phyloP scores from a whole-genome alignment of 2,888 invertebrate genomes.

The Atherix ibis region DNA sequence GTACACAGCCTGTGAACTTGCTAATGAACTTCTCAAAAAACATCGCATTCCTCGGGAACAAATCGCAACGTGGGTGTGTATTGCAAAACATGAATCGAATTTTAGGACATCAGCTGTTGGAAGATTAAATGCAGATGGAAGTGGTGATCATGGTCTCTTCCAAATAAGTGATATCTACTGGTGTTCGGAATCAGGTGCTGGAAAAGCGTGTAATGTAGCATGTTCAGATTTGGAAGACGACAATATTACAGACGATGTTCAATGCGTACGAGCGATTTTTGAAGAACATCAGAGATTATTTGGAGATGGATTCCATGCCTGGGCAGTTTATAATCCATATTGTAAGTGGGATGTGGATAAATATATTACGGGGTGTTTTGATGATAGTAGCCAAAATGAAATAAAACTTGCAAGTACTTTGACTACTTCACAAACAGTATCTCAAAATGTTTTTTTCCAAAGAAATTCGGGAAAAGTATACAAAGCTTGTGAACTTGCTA shows the following conservation, averaged over 20 bases:
- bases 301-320: constrained; percentile 58
- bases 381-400: constrained; percentile 13
- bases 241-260: constrained; percentile 52
- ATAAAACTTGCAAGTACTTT: background rate
- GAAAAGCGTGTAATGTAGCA: constrained; percentile 43
- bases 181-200: constrained; percentile 40
- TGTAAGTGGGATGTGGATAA: constrained; percentile 38
- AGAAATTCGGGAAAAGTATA: constrained; percentile 33
- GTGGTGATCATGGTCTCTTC: constrained; percentile 54
- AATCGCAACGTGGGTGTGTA: constrained; percentile 47
- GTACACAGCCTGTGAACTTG: constrained; percentile 51
- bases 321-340: constrained; percentile 50
- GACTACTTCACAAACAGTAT: too few species aligned
- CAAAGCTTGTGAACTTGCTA: constrained; percentile 54
- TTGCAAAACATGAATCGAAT: constrained; percentile 48
- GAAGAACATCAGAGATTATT: constrained; percentile 49
- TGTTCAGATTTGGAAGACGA: constrained; percentile 49
- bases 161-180: constrained; percentile 60
- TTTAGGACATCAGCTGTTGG: constrained; percentile 45
- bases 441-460: background rate
- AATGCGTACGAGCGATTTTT: constrained; percentile 46
- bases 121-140: constrained; percentile 34
- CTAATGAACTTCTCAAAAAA: constrained; percentile 38
- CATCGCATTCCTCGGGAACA: constrained; percentile 36
- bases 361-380: constrained; percentile 38